phyloP scores from a whole-genome alignment of 2,113 vertebrate genomes.

The Gila orcuttii region DNA sequence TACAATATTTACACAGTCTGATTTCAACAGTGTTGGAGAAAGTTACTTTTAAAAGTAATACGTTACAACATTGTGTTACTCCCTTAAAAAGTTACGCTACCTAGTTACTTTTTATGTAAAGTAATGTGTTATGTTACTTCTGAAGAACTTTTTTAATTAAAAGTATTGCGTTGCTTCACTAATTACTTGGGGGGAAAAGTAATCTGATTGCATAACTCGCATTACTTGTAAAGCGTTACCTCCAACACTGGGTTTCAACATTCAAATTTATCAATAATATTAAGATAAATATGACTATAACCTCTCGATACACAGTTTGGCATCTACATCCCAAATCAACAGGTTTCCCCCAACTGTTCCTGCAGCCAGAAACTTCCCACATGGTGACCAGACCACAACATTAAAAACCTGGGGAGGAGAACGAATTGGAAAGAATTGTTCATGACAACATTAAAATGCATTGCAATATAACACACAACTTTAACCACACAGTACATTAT shows the following conservation, averaged over 20 bases:
- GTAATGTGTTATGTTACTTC: too few relatives aligned
- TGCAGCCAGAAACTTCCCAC: slow-evolving; percentile 86
- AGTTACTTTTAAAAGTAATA: too few relatives aligned
- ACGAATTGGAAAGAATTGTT: not conserved
- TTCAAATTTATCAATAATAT: not conserved
- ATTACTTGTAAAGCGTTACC: too few relatives aligned
- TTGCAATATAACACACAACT: not conserved
- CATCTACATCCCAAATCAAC: slow-evolving; percentile 84
- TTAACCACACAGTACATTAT: not conserved
- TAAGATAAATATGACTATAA: slow-evolving; percentile 58
- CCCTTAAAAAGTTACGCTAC: too few relatives aligned
- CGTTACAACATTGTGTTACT: too few relatives aligned
- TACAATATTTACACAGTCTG: not conserved
- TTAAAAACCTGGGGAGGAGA: slow-evolving; percentile 81
- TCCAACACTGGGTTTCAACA: not conserved
- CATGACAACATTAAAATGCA: not conserved
- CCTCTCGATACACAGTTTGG: slow-evolving; percentile 88
- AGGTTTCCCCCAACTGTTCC: slow-evolving; percentile 84
- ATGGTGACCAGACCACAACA: slow-evolving; percentile 90
- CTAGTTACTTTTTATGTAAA: too few relatives aligned
- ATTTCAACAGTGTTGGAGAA: too few relatives aligned
- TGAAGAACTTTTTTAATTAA: too few relatives aligned
- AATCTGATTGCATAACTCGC: too few relatives aligned
- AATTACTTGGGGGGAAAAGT: too few relatives aligned
- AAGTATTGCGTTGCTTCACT: too few relatives aligned